Conservation (phyloP, 2,797 vertebrate genomes). For the Gymnoscopelus braueri region DNA sequence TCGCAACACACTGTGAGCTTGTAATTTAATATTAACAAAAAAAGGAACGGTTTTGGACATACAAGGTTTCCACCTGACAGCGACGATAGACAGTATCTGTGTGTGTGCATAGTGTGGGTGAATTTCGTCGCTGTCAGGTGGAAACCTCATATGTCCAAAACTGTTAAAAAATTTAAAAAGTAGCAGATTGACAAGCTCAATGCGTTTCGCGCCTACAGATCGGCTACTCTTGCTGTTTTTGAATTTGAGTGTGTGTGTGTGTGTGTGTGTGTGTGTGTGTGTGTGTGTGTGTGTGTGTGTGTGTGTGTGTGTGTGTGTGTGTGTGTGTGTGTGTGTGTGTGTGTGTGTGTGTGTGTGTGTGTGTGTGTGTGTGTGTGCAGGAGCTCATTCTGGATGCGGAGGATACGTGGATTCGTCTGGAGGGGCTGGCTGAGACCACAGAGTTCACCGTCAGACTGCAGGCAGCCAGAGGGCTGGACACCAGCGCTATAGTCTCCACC, state of each 20-base stretch:
- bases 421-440: constrained; percentile 91
- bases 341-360: constrained; percentile 3
- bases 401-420: constrained; percentile 96
- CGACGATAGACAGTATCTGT: too few species aligned
- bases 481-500: constrained; percentile 86
- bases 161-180: too few species aligned
- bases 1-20: too few species aligned
- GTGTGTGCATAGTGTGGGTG: too few species aligned
- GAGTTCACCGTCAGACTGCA: constrained; percentile 93
- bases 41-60: neutral
- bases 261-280: constrained; percentile 14
- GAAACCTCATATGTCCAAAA: too few species aligned
- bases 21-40: neutral
- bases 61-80: too few species aligned
- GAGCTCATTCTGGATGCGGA: constrained; percentile 96
- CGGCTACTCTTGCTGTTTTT: too few species aligned
- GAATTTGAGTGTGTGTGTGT: neutral
- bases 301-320: constrained; percentile 1
- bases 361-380: constrained; percentile 67
- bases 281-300: neutral
- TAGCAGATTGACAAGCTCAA: too few species aligned
- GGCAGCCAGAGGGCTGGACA: constrained; percentile 87
- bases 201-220: too few species aligned
- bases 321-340: neutral
- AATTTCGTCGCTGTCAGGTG: too few species aligned